A percentile compares a stretch with the other conserved stretches of the same genome.
These are phyloP conservation scores for Cryptocheilus praepositus DNA, from an alignment of 2,888 invertebrate genomes.

Conservation along the genomic window DNA sequence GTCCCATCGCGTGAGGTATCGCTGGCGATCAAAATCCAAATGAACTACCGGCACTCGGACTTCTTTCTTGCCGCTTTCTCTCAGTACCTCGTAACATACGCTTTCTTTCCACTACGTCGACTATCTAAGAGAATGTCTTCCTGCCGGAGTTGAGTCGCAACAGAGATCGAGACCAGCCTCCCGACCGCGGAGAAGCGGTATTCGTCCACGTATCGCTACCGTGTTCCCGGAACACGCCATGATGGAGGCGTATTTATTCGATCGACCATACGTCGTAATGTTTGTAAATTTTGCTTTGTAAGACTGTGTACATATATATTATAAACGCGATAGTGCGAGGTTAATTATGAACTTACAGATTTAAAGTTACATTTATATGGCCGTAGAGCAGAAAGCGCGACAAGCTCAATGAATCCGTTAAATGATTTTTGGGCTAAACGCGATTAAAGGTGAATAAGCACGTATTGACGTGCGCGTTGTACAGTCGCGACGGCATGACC, in stretches of 20 bases:
- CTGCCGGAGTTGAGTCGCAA: slow-evolving; percentile 2
- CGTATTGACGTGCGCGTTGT: slow-evolving; percentile 7
- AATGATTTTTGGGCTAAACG: slow-evolving; percentile 10
- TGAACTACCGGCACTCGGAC: no score
- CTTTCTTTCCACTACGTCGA: no score
- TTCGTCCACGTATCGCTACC: no score
- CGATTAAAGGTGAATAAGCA: slow-evolving; percentile 3
- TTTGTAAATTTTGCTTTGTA: slow-evolving; percentile 76
- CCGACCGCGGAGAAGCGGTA: background rate
- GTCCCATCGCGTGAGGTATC: background rate
- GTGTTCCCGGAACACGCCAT: slow-evolving; percentile 6
- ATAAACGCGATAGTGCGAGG: slow-evolving; percentile 63
- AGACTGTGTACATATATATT: slow-evolving; percentile 75
- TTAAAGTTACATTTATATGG: slow-evolving; percentile 46
- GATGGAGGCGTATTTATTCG: slow-evolving; percentile 58
- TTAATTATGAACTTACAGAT: slow-evolving; percentile 47
- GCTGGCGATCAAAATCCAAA: background rate
- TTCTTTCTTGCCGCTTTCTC: background rate
- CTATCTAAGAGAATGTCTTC: slow-evolving; percentile 2
- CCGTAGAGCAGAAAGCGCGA: slow-evolving; percentile 27
- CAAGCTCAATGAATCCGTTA: slow-evolving; percentile 16
- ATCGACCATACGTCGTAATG: slow-evolving; percentile 69
- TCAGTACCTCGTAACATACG: no score
- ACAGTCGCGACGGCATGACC: slow-evolving; percentile 11
- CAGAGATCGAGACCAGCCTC: slow-evolving; percentile 11